phyloP scores from a whole-genome alignment of 2,888 invertebrate genomes.

The Timema podura region DNA sequence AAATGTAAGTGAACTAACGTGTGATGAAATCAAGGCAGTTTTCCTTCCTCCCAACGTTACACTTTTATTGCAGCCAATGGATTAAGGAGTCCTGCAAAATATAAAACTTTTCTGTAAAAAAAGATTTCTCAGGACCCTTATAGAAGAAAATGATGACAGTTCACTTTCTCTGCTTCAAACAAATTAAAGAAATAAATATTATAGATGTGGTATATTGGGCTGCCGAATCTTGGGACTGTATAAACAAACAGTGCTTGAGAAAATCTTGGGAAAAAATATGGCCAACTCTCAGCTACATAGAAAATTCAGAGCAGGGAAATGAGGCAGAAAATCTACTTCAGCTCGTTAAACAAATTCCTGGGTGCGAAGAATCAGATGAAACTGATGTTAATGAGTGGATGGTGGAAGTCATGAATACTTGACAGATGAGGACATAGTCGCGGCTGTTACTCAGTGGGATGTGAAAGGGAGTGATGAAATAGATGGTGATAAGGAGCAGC shows the following conservation, averaged over 20 bases:
- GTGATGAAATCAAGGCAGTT: background rate
- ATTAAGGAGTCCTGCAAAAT: slow-evolving; percentile 1
- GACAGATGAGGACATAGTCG: background rate
- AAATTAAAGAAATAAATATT: background rate
- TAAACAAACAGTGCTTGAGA: slow-evolving; percentile 1
- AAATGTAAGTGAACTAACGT: background rate
- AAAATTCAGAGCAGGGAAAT: background rate
- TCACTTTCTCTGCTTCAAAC: background rate
- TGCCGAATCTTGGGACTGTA: background rate
- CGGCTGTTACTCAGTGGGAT: background rate
- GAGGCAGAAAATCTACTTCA: slow-evolving; percentile 1
- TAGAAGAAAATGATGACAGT: background rate
- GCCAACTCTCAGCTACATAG: background rate
- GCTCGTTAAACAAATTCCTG: slow-evolving; percentile 1
- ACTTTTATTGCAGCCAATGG: background rate
- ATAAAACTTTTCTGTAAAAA: background rate
- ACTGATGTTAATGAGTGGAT: slow-evolving; percentile 2
- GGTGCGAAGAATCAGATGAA: background rate
- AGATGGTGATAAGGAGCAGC: slow-evolving; percentile 3
- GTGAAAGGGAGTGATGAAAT: background rate
- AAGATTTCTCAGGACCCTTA: background rate
- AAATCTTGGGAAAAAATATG: slow-evolving; percentile 3
- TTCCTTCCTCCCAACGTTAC: slow-evolving; percentile 13
- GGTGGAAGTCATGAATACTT: slow-evolving; percentile 2
- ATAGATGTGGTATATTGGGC: background rate